Base-by-base conservation (phyloP, 2,888 invertebrate species). In the Periphyllus acericola region DNA sequence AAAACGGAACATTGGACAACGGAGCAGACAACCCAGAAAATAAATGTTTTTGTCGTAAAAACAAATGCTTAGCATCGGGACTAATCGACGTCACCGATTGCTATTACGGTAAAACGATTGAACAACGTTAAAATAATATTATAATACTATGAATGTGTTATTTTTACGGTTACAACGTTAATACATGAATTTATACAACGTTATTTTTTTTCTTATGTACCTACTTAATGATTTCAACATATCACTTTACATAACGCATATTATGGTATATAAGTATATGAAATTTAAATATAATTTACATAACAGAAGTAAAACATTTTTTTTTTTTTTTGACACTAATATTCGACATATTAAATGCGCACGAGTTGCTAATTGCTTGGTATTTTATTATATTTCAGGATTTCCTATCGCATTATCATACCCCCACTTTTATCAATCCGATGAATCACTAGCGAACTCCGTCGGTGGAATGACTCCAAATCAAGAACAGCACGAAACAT, bases 401-500 rank as follows among this genome's bases (percentile, higher is more conserved):
- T 97, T 97, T 91, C 97, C 97, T 0, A 96, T 97, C 76, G 96
- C 96, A 0, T 92, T 97, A 11, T 97, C 97, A 72, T 96, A 95
- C 91, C 97, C 97, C 0, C 97, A 98, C 91, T 97, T 96, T 91
- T 94, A 95, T 91, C 94, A 95, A 89, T 94, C 95, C 0, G 96
- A 96, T 90, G 93, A 94, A 0, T 91, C 93, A 0, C 92, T 96
- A 1, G 92, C 93, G 89, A 93, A 93, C 83, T 94, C 94, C 85
- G 93, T 97, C 0, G 94, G 95, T 8, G 96, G 96, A 34, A 91
- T 95, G 25, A 90, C 91, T 72, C 96, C 97, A 0, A 93, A 94
- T 89, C 91, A 93, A 71, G 93, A 94, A 25, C 91, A 93, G 80
- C 95, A 97, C 92, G 92, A 93, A 88, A 94, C 95, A 2, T 94